Evolutionary conservation across 1,140 invertebrate genomes (phyloP).

Genomic region (Brachionus koreanus): DNA sequence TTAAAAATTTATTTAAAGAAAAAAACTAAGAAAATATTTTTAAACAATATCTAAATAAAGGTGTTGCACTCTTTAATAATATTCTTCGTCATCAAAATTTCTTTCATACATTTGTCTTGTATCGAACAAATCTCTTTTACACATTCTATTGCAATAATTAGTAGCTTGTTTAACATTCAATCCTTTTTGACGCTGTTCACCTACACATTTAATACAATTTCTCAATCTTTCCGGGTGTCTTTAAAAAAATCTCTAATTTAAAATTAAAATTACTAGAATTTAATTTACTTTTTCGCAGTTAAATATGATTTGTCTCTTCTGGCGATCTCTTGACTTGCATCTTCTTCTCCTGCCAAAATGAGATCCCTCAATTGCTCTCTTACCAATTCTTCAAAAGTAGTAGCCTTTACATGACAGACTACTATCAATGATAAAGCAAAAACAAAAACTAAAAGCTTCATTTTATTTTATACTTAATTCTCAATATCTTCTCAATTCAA

Average conservation of each 20-base stretch:
- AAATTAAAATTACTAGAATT: not conserved
- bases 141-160: conserved; percentile 34
- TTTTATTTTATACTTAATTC: not conserved
- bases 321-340: not conserved
- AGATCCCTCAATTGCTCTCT: not conserved
- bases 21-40: not conserved
- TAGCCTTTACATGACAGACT: conserved; percentile 19
- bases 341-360: not conserved
- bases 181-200: conserved; percentile 16
- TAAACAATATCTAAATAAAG: not conserved
- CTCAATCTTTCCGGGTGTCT: conserved; percentile 32
- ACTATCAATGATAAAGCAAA: not conserved
- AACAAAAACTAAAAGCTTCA: conserved; percentile 17
- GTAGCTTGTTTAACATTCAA: conserved; percentile 42
- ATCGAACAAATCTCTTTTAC: conserved; percentile 30
- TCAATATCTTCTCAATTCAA: not conserved
- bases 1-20: not conserved
- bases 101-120: not conserved
- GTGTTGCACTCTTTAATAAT: not conserved
- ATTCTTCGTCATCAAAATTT: conserved; percentile 9
- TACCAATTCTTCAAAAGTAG: not conserved
- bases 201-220: conserved; percentile 38
- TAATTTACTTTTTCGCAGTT: not conserved
- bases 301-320: conserved; percentile 37
- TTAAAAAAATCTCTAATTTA: not conserved